A percentile compares a stretch with the other conserved stretches of the same genome.
phyloP scores from a whole-genome alignment of 2,113 vertebrate species.

The Ceyx melanurus region DNA sequence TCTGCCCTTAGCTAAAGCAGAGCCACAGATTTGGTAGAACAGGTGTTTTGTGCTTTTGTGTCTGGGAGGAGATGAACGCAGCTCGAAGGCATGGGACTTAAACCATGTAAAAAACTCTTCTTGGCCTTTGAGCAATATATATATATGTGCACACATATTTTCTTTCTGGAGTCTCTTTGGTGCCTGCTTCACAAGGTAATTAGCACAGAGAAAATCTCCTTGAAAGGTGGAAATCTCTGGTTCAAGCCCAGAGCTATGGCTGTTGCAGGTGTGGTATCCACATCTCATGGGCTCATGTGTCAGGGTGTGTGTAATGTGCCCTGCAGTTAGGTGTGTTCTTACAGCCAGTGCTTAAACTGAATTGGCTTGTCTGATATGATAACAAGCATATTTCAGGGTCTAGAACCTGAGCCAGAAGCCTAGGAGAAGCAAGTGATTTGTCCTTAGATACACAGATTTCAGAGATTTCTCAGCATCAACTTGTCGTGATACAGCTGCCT shows the following conservation, averaged over 20 bases:
- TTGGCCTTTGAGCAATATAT: not conserved
- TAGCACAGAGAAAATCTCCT: not conserved
- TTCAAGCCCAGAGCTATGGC: not conserved
- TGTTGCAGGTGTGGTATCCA: not conserved
- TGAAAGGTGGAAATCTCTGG: not conserved
- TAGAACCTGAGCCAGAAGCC: not conserved
- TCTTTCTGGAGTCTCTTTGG: not conserved
- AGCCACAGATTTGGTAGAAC: not conserved
- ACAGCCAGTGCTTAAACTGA: not conserved
- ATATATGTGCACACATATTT: no score
- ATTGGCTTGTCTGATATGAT: not conserved
- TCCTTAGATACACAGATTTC: not conserved
- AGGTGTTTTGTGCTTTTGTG: not conserved
- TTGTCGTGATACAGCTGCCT: not conserved
- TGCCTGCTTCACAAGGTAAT: constrained; percentile 39
- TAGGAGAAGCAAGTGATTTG: not conserved
- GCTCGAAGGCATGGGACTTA: not conserved
- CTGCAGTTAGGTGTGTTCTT: constrained; percentile 6
- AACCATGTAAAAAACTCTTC: not conserved
- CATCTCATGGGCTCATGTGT: not conserved
- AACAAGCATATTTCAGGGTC: not conserved
- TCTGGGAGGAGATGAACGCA: not conserved
- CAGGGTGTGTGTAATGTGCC: not conserved
- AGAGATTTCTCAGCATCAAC: accelerated
- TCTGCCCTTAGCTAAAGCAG: not conserved